A percentile compares a stretch with the other conserved stretches of the same genome.
phyloP scores from a whole-genome alignment of 2,888 invertebrate genomes.

The Erebia epiphron region DNA sequence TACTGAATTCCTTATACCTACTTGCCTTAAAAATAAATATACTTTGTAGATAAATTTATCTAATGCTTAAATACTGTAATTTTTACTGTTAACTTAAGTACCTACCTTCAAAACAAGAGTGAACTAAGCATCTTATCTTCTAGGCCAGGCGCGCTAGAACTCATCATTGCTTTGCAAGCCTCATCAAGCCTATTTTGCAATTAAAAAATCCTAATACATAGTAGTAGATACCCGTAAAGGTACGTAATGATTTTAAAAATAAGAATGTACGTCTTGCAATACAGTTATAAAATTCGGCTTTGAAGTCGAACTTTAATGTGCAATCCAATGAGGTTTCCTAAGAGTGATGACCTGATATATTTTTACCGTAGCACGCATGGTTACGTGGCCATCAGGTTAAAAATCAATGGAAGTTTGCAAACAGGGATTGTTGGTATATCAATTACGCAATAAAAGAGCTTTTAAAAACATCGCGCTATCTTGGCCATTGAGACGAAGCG shows the following conservation, averaged over 20 bases:
- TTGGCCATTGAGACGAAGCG: slow-evolving; percentile 62
- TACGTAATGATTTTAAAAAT: too few relatives aligned
- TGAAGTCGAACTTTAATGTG: not conserved
- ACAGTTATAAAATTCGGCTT: not conserved
- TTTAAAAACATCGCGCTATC: slow-evolving; percentile 78
- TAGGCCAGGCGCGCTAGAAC: too few relatives aligned
- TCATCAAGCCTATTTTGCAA: not conserved
- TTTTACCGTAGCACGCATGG: not conserved
- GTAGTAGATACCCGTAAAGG: not conserved
- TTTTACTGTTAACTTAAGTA: too few relatives aligned
- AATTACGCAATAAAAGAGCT: slow-evolving; percentile 77
- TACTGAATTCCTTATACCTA: not conserved
- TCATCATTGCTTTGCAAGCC: too few relatives aligned
- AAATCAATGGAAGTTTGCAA: slow-evolving; percentile 22
- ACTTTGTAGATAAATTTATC: too few relatives aligned
- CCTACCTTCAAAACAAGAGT: too few relatives aligned
- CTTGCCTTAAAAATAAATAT: too few relatives aligned
- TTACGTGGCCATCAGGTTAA: not conserved
- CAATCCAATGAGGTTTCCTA: not conserved
- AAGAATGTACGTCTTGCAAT: not conserved
- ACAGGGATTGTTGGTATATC: slow-evolving; percentile 42
- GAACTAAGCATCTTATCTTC: too few relatives aligned
- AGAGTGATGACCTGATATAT: slow-evolving; percentile 5
- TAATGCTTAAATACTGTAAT: too few relatives aligned
- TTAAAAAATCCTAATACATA: not conserved